These are phyloP conservation scores for Sicus ferrugineus DNA, from an alignment of 2,888 invertebrate species.

Conservation along the genomic window DNA sequence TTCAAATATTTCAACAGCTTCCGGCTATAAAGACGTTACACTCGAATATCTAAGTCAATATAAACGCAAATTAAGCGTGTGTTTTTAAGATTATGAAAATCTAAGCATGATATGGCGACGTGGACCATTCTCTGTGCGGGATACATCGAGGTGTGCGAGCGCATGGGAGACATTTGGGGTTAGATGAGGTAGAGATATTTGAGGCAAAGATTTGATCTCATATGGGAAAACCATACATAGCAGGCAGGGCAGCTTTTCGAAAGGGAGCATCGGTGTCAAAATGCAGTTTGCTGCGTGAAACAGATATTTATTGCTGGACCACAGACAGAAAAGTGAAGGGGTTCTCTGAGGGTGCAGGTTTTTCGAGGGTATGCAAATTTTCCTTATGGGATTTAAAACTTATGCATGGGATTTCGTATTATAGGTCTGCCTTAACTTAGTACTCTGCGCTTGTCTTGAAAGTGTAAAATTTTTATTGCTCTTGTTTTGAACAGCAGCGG, in stretches of 20 bases:
- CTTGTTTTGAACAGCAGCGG: neutral
- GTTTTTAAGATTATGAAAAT: neutral
- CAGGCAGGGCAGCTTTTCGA: no score
- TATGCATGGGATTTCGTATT: neutral
- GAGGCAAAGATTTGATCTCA: no score
- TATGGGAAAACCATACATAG: no score
- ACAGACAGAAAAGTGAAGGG: neutral
- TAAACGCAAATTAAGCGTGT: neutral
- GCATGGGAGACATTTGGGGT: no score
- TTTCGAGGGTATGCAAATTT: neutral
- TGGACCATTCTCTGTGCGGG: neutral
- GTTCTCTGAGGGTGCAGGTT: neutral
- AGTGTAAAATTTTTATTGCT: neutral
- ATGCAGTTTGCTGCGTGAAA: neutral
- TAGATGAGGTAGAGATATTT: no score
- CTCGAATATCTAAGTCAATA: neutral
- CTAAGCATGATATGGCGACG: neutral
- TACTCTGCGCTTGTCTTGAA: neutral
- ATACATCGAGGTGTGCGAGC: neutral
- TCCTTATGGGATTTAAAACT: neutral
- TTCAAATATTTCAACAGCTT: slow-evolving; percentile 5
- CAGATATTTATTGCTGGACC: neutral
- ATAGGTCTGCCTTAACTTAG: neutral
- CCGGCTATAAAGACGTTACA: neutral
- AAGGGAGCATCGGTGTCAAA: neutral